These are phyloP conservation scores for Cherax destructor DNA, from an alignment of 1,140 invertebrate genomes.

Conservation along the genomic window DNA sequence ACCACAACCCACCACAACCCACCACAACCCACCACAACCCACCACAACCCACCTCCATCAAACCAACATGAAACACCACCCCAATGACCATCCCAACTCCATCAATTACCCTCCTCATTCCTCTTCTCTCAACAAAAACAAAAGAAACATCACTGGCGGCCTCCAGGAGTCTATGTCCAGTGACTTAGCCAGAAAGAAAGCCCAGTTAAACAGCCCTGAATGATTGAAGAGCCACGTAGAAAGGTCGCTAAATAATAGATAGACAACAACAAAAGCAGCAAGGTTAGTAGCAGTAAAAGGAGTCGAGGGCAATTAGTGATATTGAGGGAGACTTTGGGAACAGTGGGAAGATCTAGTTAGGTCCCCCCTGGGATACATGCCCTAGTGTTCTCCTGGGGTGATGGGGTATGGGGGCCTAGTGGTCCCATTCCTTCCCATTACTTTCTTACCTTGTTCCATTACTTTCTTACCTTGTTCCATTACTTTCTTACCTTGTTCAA, in stretches of 20 bases:
- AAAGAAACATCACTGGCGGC: no score
- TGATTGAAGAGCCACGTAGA: conserved; percentile 33
- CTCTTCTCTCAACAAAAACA: no score
- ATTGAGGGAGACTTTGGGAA: conserved; percentile 55
- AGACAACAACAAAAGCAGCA: conserved; percentile 23
- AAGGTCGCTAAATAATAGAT: conserved; percentile 31
- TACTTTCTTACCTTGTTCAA: no score
- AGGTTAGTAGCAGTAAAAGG: conserved; percentile 35
- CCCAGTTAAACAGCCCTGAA: conserved; percentile 21
- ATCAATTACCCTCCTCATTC: no score
- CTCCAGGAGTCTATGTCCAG: no score
- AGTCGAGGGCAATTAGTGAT: conserved; percentile 47
- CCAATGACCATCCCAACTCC: no score
- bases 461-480: no score
- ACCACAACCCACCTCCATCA: no score
- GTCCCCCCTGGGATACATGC: conserved; percentile 36
- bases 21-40: no score
- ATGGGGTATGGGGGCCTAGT: neutral
- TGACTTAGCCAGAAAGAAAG: neutral
- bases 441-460: neutral
- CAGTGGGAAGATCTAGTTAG: conserved; percentile 46
- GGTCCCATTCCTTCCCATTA: neutral
- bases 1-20: no score
- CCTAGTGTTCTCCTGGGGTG: neutral
- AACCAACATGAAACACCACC: no score